A percentile compares a stretch with the other conserved stretches of the same genome.
Conservation (phyloP, 64 coral and sea anemone genomes). For the Platygyra sinensis region DNA sequence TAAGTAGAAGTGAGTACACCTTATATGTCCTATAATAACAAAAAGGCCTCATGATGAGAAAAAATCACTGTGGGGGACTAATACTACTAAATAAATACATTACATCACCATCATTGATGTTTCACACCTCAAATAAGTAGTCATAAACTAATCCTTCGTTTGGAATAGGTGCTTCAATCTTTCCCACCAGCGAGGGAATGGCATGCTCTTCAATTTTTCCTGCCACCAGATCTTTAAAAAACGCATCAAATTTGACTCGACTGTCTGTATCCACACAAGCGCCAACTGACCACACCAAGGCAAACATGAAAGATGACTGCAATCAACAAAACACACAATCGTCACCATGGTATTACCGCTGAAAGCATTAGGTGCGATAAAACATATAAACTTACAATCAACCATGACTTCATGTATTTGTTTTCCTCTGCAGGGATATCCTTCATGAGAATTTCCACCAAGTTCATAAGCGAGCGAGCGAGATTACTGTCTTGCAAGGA, state of each 20-base stretch:
- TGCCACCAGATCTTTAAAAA: conserved; percentile 79
- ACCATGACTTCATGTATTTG: conserved; percentile 95
- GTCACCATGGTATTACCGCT: too few relatives aligned
- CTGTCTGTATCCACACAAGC: conserved; percentile 98
- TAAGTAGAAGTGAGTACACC: too few relatives aligned
- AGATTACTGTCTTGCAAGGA: conserved; percentile 93
- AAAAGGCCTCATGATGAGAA: not conserved
- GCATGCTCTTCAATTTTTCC: conserved; percentile 82
- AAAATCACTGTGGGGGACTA: too few relatives aligned
- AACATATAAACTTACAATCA: conserved; percentile 76
- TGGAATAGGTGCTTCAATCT: conserved; percentile 90
- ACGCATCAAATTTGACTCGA: conserved; percentile 88
- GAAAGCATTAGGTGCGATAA: not conserved
- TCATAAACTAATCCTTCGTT: conserved; percentile 95
- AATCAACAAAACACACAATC: not conserved
- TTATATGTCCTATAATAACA: too few relatives aligned
- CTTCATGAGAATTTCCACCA: conserved; percentile 97
- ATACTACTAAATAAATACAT: too few relatives aligned
- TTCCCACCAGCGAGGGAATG: conserved; percentile 83
- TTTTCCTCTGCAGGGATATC: conserved; percentile 68
- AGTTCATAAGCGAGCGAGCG: conserved; percentile 96
- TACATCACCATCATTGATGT: too few relatives aligned
- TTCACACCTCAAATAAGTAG: conserved; percentile 94
- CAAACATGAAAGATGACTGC: conserved; percentile 93
- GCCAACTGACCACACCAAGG: conserved; percentile 97